These are phyloP conservation scores for Pediacus dermestoides DNA, from an alignment of 2,888 invertebrate genomes.

Conservation along the genomic window DNA sequence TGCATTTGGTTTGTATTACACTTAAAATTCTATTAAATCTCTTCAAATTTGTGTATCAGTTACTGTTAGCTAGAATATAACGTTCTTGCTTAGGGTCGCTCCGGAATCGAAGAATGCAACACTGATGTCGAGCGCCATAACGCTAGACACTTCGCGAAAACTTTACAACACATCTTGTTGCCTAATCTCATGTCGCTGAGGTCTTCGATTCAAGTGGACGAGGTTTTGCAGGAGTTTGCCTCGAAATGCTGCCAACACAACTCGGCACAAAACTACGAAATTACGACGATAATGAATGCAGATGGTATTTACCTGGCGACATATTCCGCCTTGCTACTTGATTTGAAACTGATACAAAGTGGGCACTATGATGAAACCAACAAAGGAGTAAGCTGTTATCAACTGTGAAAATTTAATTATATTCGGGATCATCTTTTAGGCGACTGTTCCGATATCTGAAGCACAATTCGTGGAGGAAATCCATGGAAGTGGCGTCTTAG, in stretches of 20 bases:
- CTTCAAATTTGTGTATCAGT: constrained; percentile 8
- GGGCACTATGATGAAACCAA: constrained; percentile 66
- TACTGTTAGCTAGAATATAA: too few species aligned
- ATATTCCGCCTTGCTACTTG: constrained; percentile 78
- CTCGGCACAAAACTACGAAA: constrained; percentile 61
- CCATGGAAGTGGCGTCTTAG: constrained; percentile 86
- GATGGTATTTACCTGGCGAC: constrained; percentile 92
- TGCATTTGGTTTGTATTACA: constrained; percentile 51
- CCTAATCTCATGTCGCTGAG: constrained; percentile 72
- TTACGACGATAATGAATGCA: constrained; percentile 82
- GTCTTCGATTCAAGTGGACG: constrained; percentile 85
- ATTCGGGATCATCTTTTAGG: constrained; percentile 19
- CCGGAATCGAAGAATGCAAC: constrained; percentile 60
- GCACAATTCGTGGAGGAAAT: constrained; percentile 90
- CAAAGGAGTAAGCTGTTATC: constrained; percentile 47
- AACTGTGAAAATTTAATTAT: not conserved
- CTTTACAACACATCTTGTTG: constrained; percentile 68
- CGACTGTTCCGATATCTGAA: constrained; percentile 63
- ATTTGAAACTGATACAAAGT: constrained; percentile 71
- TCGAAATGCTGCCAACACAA: constrained; percentile 86
- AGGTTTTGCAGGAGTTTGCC: constrained; percentile 87
- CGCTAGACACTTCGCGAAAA: constrained; percentile 78
- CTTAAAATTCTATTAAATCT: too few species aligned
- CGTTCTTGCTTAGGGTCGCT: constrained; percentile 42
- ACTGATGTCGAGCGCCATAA: constrained; percentile 84